Percentiles rank a stretch among this genome's conserved stretches.
Evolutionary conservation across 1,140 invertebrate species (phyloP).

Genomic region (Drusus annulatus): DNA sequence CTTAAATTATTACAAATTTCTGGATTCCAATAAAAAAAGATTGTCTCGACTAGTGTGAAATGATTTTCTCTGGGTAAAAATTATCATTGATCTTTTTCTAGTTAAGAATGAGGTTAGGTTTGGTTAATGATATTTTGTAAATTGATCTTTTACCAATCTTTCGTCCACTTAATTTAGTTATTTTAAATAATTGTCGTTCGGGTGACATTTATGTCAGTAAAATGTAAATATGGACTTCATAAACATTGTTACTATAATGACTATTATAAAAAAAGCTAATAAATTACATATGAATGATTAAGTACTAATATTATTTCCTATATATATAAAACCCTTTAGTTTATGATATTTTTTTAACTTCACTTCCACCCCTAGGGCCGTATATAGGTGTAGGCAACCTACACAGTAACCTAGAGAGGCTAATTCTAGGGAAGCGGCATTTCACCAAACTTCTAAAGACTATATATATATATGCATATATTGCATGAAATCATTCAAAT

Average conservation of each 20-base stretch:
- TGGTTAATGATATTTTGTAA: slow-evolving; percentile 23
- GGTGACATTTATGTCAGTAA: slow-evolving; percentile 23
- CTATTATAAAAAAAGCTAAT: slow-evolving; percentile 56
- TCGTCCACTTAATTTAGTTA: slow-evolving; percentile 36
- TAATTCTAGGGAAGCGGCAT: too few relatives aligned
- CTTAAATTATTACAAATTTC: slow-evolving; percentile 12
- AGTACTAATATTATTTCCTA: slow-evolving; percentile 56
- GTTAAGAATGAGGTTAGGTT: slow-evolving; percentile 7
- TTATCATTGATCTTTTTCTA: slow-evolving; percentile 18
- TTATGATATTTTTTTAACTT: too few relatives aligned
- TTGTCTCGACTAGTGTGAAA: not conserved
- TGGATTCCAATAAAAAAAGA: slow-evolving; percentile 1
- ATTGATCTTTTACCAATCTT: slow-evolving; percentile 26
- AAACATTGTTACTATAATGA: slow-evolving; percentile 55
- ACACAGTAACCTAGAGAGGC: too few relatives aligned
- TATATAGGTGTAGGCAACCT: too few relatives aligned
- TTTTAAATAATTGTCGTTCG: slow-evolving; percentile 31
- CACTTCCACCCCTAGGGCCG: too few relatives aligned
- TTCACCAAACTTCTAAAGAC: too few relatives aligned
- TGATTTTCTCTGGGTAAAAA: slow-evolving; percentile 5
- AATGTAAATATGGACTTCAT: slow-evolving; percentile 46
- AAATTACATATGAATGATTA: slow-evolving; percentile 58
- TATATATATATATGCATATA: too few relatives aligned
- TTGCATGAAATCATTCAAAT: too few relatives aligned
- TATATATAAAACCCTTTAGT: too few relatives aligned